Evolutionary conservation across 1,140 invertebrate species (phyloP), one percentile per base, ranked within the genome.

Genomic region (Papilio aristodemus): DNA sequence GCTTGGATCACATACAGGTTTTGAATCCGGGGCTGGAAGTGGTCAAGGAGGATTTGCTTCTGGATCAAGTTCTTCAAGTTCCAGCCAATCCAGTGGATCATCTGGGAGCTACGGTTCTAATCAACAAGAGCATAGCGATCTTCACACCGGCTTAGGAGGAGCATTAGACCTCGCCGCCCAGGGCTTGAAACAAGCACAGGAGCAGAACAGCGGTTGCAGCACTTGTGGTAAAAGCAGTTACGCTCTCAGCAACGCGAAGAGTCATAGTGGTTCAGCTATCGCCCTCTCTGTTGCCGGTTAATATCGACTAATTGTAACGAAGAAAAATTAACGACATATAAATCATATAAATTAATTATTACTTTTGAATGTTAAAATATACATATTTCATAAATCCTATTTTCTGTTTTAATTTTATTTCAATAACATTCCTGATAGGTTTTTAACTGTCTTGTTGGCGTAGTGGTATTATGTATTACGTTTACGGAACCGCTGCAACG

Each of bases 171-270:
- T 91, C 0, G 88, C 86, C 4, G 76, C 78, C 9, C 84, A 91
- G 64, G 84, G 88, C 3, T 59, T 88, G 3, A 73, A 87, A 14
- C 70, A 81, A 6, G 71, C 82, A 9, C 54, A 76, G 25, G 75
- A 82, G 4, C 46, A 68, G 38, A n/a, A 60, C 13, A 57, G 57
- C 41, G 77, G 75, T 6, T 90, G 88, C 69, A 80, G 75, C 50
- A 83, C 87, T 19, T 90, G 86, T 68, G 81, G 83, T 9, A 89
- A 84, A 63, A 81, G 78, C 62, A 81, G 74, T 41, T 89, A 83
- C 46, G 87, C 89, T 14, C 74, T 85, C 0, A 88, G 87, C 57
- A 90, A 88, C 39, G 87, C 86, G 59, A 88, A 83, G 64, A 88
- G 84, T 59, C 60, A 82, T 67, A 84, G 73, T 63, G 87, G 87